Conservation (phyloP, 2,113 vertebrate species). For the Fregetta grallaria region DNA sequence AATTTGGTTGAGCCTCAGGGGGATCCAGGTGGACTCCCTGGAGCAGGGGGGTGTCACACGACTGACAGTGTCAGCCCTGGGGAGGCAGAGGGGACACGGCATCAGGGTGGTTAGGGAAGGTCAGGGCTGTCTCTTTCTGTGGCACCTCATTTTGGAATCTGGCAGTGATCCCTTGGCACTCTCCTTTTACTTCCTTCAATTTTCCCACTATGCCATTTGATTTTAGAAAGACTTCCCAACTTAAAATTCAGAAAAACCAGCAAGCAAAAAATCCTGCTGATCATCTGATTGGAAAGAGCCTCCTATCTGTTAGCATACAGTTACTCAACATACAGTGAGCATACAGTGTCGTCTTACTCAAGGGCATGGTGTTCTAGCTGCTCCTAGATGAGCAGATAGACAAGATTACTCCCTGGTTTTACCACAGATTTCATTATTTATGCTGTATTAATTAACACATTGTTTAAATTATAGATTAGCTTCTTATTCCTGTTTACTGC, state of each 20-base stretch:
- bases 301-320: background rate
- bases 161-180: background rate
- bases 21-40: background rate
- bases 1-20: background rate
- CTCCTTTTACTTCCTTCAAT: background rate
- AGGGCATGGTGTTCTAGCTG: background rate
- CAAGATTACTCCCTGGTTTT: constrained; percentile 11
- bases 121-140: background rate
- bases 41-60: background rate
- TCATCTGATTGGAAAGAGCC: background rate
- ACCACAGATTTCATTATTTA: constrained; percentile 30
- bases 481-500: constrained; percentile 20
- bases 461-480: constrained; percentile 47
- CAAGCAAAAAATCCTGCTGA: background rate
- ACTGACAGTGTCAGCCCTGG: background rate
- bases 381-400: background rate
- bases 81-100: fast-evolving
- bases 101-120: background rate
- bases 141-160: background rate
- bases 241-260: background rate
- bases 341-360: background rate
- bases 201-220: background rate
- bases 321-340: background rate
- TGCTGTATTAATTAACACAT: constrained; percentile 29
- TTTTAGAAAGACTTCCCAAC: background rate